Percentiles rank a stretch among this genome's conserved stretches.
Conservation (phyloP, 2,113 vertebrate species). For the Quiscalus mexicanus region DNA sequence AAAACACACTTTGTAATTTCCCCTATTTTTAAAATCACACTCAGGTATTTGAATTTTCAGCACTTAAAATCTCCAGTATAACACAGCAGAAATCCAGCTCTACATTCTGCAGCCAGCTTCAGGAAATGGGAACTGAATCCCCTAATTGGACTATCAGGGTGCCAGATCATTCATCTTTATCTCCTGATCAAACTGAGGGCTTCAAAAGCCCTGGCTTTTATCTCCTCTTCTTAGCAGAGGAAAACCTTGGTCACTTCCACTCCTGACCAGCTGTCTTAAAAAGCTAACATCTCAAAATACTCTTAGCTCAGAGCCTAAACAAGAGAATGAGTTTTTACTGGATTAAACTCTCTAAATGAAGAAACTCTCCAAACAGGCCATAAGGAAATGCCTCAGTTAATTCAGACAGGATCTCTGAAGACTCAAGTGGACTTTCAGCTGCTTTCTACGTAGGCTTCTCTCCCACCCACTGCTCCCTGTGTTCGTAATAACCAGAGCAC, state of each 20-base stretch:
- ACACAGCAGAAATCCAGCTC: not conserved
- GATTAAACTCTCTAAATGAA: not conserved
- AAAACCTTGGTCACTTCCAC: not conserved
- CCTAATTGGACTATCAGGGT: too few relatives aligned
- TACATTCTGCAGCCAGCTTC: not conserved
- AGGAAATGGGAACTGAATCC: not conserved
- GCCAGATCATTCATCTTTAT: not conserved
- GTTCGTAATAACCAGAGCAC: not conserved
- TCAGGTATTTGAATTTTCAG: not conserved
- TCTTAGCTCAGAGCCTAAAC: not conserved
- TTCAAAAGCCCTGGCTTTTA: not conserved
- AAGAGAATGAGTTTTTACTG: not conserved
- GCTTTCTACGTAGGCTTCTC: fast-evolving
- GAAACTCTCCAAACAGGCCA: not conserved
- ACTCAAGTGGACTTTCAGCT: not conserved
- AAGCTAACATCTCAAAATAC: not conserved
- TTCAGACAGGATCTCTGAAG: not conserved
- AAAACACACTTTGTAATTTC: not conserved
- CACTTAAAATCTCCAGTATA: not conserved
- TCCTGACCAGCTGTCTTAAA: not conserved
- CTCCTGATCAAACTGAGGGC: not conserved
- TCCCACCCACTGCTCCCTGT: not conserved
- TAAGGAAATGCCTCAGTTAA: not conserved
- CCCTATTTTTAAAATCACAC: not conserved
- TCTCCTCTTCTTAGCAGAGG: not conserved